Evolutionary conservation across 2,113 vertebrate species (phyloP), one percentile per base, ranked within the genome.

Genomic region (Oenanthe melanoleuca): DNA sequence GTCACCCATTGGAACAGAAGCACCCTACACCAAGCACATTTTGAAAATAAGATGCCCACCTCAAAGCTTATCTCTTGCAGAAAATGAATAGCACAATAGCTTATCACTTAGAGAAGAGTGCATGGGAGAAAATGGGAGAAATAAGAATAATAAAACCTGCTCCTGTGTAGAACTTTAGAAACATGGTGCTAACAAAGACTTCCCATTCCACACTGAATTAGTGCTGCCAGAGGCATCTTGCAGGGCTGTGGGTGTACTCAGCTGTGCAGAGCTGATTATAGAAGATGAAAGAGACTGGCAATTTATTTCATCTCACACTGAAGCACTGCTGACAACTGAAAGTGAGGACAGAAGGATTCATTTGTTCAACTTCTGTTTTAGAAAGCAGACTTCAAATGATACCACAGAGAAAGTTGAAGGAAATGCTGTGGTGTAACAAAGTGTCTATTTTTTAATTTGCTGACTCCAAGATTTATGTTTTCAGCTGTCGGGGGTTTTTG

Each of bases 291-390:
- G 96, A 97, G 93, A 92, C 80, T 86, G 53, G 96, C 94, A 96
- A 97, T 98, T 98, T 97, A 97, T 98, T 98, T 98, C 97, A 97
- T 97, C 97, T 98, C 96, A 92, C 33, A n/a, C 96, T 97, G 97
- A 97, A 98, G 92, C 97, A 94, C 96, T 97, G 97, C 97, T 98
- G 97, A 98, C 97, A 98, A 97, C 97, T 94, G 86, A 96, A 97
- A 98, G 97, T 96, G 96, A 97, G 91, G 97, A 98, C 97, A 98
- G 98, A 98, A 98, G 97, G 97, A 98, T 98, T 98, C 98, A 98
- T 98, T 98, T 98, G 98, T 97, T 98, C 97, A 97, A 97, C 96
- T 98, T 97, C 96, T 97, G 98, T 97, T 98, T 98, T 95, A 95
- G 97, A 98, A 98, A 96, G 93, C 95, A 97, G 95, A 85, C 96